Base-by-base conservation (phyloP, 2,888 invertebrate genomes). In the Elysia crispata region DNA sequence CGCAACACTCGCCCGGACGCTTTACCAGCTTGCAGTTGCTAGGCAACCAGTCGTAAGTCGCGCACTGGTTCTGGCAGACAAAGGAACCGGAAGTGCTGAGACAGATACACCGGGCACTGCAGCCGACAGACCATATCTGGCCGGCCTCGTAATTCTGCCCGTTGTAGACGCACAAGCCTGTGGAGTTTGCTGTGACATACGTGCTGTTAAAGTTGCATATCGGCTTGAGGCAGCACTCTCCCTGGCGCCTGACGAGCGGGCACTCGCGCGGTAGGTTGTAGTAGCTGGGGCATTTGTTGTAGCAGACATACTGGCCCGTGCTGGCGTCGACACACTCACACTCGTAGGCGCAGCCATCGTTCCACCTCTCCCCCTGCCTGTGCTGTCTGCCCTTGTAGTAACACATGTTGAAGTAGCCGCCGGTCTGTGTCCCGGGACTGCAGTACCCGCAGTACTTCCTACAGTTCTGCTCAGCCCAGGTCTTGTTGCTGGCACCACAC, bases 211-310 rank as follows among this genome's bases (percentile, higher is more conserved):
- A 89, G 83, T 88, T 86, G 81, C 89, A 89, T 5, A 88, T 85
- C 0, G 89, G 87, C 72, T 87, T 80, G 15, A 87, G 79, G 75
- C 89, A 89, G 72, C 89, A 89, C 60, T 82, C 72, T 1, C 85
- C 81, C 11, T 73, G 60, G 69, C 85, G 83, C 75, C 84, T 84
- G 1, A 88, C 85, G 76, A 89, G 82, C 1, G 86, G 87, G 80
- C 89, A 89, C 79, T 87, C 86, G 20, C 87, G 86, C 1, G 89
- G 89, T 23, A 89, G 83, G 81, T 87, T 86, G 83, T 87, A 86
- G 81, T 89, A 89, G 0, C 85, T 81, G 13, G 89, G 89, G 41
- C 89, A 89, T 84, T 82, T 85, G 80, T 86, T 86, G 72, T 82
- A 85, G 60, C 85, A 86, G 54, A 83, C 83, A 82, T 85, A 86